A percentile compares a stretch with the other conserved stretches of the same genome.
phyloP scores from a whole-genome alignment of 64 coral and sea anemone species.

The Anthopleura sola region DNA sequence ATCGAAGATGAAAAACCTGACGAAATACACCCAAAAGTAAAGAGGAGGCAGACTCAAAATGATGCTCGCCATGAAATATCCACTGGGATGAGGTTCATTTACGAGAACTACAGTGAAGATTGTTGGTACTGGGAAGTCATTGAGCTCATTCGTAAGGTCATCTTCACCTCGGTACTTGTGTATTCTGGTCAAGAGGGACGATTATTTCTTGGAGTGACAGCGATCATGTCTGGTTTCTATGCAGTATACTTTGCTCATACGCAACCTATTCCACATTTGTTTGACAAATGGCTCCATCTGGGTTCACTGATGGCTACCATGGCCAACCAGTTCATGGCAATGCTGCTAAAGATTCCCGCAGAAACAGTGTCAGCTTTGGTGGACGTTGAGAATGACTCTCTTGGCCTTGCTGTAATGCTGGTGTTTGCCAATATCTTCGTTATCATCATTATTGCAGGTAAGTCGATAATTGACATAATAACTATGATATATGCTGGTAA shows the following conservation, averaged over 20 bases:
- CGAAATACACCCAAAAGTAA: no score
- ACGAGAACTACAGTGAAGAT: conserved; percentile 12
- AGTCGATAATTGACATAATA: not conserved
- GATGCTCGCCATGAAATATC: no score
- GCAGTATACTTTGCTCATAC: conserved; percentile 25
- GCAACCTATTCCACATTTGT: conserved; percentile 38
- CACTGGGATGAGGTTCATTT: not conserved
- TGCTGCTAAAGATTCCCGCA: conserved; percentile 49
- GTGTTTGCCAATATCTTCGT: conserved; percentile 23
- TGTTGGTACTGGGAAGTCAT: conserved; percentile 68
- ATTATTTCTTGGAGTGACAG: conserved; percentile 13
- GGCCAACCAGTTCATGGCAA: conserved; percentile 34
- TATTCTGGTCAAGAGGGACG: conserved; percentile 15
- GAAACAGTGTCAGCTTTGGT: conserved; percentile 10
- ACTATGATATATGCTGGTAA: no score
- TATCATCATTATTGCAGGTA: no score
- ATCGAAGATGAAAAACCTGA: no score
- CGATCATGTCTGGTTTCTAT: conserved; percentile 34
- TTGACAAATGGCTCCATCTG: conserved; percentile 48
- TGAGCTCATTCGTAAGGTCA: conserved; percentile 40
- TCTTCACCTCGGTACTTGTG: not conserved
- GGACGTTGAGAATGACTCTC: conserved; percentile 5
- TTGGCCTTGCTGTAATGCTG: conserved; percentile 34
- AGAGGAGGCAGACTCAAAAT: no score
- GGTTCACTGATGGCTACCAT: conserved; percentile 37